Evolutionary conservation across 2,797 vertebrate genomes (phyloP).

Genomic region (Arrhamphus sclerolepis): DNA sequence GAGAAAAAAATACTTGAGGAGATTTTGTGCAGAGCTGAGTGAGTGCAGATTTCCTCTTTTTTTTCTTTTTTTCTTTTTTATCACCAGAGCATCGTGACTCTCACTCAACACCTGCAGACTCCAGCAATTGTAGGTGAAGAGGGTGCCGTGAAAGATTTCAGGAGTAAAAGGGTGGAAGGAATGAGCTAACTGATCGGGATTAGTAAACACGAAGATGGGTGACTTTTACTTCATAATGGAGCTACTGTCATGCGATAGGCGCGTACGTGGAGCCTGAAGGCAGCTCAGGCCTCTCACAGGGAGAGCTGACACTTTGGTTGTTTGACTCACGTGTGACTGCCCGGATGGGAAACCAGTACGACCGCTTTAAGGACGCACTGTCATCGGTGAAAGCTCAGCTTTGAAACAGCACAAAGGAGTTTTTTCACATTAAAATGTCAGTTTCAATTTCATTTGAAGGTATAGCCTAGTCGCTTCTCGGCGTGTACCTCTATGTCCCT

Average conservation of each 20-base stretch:
- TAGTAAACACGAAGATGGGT: constrained; percentile 65
- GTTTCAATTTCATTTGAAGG: too few relatives aligned
- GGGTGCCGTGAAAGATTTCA: constrained; percentile 72
- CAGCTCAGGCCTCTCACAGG: constrained; percentile 36
- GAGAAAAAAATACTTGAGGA: constrained; percentile 36
- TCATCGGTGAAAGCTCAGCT: too few relatives aligned
- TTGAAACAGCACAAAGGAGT: too few relatives aligned
- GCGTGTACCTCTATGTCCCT: too few relatives aligned
- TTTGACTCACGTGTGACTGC: too few relatives aligned
- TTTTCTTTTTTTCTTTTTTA: constrained; percentile 49
- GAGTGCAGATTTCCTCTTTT: constrained; percentile 39
- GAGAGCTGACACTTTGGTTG: constrained; percentile 20
- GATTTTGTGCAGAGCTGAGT: constrained; percentile 25
- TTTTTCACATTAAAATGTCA: too few relatives aligned
- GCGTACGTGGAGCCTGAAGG: constrained; percentile 31
- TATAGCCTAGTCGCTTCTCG: too few relatives aligned
- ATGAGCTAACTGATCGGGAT: constrained; percentile 67
- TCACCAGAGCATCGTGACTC: constrained; percentile 52
- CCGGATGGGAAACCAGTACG: too few relatives aligned
- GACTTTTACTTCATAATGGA: constrained; percentile 36
- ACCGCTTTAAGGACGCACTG: too few relatives aligned
- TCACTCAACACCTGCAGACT: constrained; percentile 78
- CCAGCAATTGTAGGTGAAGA: constrained; percentile 63
- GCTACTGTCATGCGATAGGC: constrained; percentile 62
- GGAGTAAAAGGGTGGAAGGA: constrained; percentile 61